A percentile compares a stretch with the other conserved stretches of the same genome.
These are phyloP conservation scores for Enteromius radiatus DNA, from an alignment of 2,797 vertebrate genomes.

Conservation along the genomic window DNA sequence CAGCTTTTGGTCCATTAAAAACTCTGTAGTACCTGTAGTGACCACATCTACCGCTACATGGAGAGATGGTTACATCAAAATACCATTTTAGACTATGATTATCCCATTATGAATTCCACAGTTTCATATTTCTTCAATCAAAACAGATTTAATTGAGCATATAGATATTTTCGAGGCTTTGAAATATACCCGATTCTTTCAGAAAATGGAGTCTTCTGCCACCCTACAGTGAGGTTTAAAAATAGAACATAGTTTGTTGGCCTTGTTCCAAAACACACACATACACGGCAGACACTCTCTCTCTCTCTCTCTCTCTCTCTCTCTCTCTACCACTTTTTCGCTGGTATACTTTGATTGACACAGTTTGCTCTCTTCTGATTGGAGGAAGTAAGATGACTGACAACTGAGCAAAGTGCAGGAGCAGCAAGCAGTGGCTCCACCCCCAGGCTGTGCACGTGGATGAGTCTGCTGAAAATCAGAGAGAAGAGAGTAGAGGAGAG, in stretches of 20 bases:
- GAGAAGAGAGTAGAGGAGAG: constrained; percentile 69
- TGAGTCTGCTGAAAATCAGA: constrained; percentile 72
- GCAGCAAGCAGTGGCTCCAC: constrained; percentile 49
- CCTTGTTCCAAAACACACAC: constrained; percentile 70
- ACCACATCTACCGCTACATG: background rate
- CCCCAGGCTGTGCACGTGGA: constrained; percentile 70
- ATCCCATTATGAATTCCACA: background rate
- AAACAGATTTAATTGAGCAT: constrained; percentile 9
- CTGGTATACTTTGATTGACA: constrained; percentile 60
- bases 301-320: no score
- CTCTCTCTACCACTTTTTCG: no score
- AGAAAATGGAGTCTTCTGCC: constrained; percentile 63
- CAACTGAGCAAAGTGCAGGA: constrained; percentile 48
- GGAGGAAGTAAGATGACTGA: constrained; percentile 58
- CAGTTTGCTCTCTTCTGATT: constrained; percentile 28
- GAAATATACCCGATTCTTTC: constrained; percentile 48
- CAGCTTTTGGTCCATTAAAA: background rate
- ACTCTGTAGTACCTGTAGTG: background rate
- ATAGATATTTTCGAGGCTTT: background rate
- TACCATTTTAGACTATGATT: background rate
- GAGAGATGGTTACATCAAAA: background rate
- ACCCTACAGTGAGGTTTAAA: constrained; percentile 67
- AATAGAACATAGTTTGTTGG: constrained; percentile 73
- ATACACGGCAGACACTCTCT: constrained; percentile 57
- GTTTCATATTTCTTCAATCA: background rate